Evolutionary conservation across 2,888 invertebrate species (phyloP).

Genomic region (Sepiola atlantica): DNA sequence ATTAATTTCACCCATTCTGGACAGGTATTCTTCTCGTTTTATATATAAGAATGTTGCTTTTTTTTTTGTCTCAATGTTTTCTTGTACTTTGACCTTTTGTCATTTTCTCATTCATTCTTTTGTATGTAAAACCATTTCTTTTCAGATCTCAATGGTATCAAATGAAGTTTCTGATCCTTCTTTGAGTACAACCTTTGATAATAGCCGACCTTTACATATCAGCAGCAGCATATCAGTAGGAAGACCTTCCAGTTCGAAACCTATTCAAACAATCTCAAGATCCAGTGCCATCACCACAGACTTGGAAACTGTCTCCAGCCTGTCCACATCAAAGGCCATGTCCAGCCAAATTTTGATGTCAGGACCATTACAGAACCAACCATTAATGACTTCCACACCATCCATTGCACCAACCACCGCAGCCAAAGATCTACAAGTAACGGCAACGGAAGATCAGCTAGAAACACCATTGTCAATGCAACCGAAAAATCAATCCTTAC

Average conservation of each 20-base stretch:
- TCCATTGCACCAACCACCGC: not conserved
- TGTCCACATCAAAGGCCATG: not conserved
- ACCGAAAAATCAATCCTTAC: not conserved
- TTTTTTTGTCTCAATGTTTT: too few relatives aligned
- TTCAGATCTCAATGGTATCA: not conserved
- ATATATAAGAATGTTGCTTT: too few relatives aligned
- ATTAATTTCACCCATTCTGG: too few relatives aligned
- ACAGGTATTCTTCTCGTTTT: too few relatives aligned
- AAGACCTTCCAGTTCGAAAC: not conserved
- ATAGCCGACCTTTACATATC: not conserved
- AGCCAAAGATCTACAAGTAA: not conserved
- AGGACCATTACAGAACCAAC: not conserved
- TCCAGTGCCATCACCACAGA: not conserved
- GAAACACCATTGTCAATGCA: not conserved
- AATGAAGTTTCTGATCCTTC: not conserved
- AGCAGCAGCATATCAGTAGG: not conserved
- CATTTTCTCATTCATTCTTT: too few relatives aligned
- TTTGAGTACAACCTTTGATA: not conserved
- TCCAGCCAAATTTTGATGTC: not conserved
- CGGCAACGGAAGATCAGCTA: not conserved
- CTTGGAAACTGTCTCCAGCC: not conserved
- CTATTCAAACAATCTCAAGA: not conserved
- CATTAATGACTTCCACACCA: slow-evolving; percentile 34
- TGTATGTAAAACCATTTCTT: not conserved
- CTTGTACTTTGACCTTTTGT: too few relatives aligned